A percentile compares a stretch with the other conserved stretches of the same genome.
phyloP scores from a whole-genome alignment of 2,797 vertebrate species.

The Poliocrania exsul region DNA sequence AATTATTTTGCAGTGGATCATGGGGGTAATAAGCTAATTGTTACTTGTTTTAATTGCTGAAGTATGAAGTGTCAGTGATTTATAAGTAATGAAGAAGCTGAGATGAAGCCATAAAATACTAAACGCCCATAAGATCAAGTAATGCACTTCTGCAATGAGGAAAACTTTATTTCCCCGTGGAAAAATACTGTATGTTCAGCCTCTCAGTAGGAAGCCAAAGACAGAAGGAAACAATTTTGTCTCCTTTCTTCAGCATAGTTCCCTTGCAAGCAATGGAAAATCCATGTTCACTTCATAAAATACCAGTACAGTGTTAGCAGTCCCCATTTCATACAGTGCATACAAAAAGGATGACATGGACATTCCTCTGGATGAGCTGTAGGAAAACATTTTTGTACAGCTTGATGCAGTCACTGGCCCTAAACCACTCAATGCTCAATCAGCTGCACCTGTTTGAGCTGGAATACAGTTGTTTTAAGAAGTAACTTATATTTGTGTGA shows the following conservation, averaged over 20 bases:
- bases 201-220: not conserved
- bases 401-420: not conserved
- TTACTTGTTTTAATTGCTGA: constrained; percentile 70
- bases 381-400: not conserved
- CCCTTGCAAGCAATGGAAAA: not conserved
- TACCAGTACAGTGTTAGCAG: not conserved
- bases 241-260: not conserved
- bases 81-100: constrained; percentile 64
- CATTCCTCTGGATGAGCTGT: not conserved
- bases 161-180: constrained; percentile 3
- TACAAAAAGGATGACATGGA: not conserved
- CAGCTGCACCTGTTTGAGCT: not conserved
- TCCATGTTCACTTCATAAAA: not conserved
- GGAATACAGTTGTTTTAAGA: not conserved
- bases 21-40: constrained; percentile 69
- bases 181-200: not conserved
- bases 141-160: not conserved
- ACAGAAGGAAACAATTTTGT: not conserved
- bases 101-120: constrained; percentile 48
- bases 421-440: not conserved
- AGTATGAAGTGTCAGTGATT: constrained; percentile 58
- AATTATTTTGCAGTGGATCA: constrained; percentile 65
- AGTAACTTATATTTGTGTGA: not conserved
- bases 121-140: not conserved
- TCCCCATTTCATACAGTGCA: not conserved